Evolutionary conservation across 2,113 vertebrate species (phyloP), one percentile per base, ranked within the genome.

Genomic region (Prinia subflava): DNA sequence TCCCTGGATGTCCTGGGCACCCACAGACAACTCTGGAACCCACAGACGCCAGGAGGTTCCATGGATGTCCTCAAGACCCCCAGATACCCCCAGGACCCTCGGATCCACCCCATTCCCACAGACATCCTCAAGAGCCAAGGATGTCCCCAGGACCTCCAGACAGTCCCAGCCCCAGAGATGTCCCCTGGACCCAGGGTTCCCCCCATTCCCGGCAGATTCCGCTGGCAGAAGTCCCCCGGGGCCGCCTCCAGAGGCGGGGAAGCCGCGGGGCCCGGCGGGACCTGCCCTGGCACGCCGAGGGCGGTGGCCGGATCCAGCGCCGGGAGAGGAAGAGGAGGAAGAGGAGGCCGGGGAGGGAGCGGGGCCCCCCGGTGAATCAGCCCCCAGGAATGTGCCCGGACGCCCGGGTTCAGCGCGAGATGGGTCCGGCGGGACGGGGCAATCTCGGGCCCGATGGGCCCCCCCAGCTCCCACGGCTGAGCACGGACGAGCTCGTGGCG

Each of bases 281-380:
- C 92, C 35, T 89, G 92, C 78, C 10, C 50, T 8, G 79, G 19
- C 89, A 68, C 3, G 78, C 76, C 41, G 33, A 91, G 95, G 95
- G 95, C 76, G 94, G 95, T 1, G 94, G 69, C 95, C 71, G 42
- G 84, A 94, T 80, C 90, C 92, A 60, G 69, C 20, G 50, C 82
- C 39, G 37, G 87, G 80, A 85, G 94, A 90, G 95, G 94, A 91
- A 91, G 92, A 94, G 89, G 79, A 91, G 88, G 87, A 90, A 83
- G 79, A 90, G 88, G 79, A 83, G 80, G 94, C 78, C 20, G 52
- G 28, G 76, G 28, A 71, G 91, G 83, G 83, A 95, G 67, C 10
- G 49, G 63, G 42, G 22, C 56, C 52, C 60, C 41, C 60, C 20
- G 47, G n/a, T 83, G 95, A 92, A 74, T 89, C 94, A 95, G n/a